These are phyloP conservation scores for Aphodius sticticus DNA, from an alignment of 2,888 invertebrate genomes.

Conservation along the genomic window DNA sequence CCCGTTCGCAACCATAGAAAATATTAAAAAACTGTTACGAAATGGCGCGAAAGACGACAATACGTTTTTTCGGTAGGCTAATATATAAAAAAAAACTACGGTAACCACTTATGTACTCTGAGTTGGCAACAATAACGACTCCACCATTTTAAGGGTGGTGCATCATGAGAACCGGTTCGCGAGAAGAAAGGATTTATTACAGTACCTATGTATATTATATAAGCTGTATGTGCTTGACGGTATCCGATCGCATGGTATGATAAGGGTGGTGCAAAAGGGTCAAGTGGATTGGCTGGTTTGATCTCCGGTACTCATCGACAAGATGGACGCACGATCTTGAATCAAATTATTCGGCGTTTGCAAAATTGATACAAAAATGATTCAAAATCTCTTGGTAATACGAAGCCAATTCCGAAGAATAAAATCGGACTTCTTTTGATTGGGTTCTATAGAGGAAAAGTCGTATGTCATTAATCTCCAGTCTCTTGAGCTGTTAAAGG, in stretches of 20 bases:
- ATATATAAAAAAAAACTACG: neutral
- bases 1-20: neutral
- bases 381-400: too few relatives aligned
- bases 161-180: slow-evolving; percentile 4
- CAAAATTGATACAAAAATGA: too few relatives aligned
- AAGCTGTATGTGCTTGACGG: neutral
- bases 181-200: neutral
- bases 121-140: slow-evolving; percentile 4
- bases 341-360: too few relatives aligned
- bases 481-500: too few relatives aligned
- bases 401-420: too few relatives aligned
- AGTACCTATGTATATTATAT: neutral
- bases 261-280: neutral
- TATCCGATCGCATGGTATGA: neutral
- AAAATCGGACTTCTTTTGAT: too few relatives aligned
- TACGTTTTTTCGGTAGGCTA: neutral
- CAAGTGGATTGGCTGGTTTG: slow-evolving; percentile 4
- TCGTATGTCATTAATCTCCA: too few relatives aligned
- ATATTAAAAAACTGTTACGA: neutral
- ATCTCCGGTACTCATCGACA: neutral
- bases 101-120: neutral
- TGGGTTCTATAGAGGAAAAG: too few relatives aligned
- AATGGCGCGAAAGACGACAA: slow-evolving; percentile 4
- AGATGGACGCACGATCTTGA: neutral
- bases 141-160: neutral